These are phyloP conservation scores for Amphiprion ocellaris DNA, from an alignment of 2,113 vertebrate species.

Conservation along the genomic window DNA sequence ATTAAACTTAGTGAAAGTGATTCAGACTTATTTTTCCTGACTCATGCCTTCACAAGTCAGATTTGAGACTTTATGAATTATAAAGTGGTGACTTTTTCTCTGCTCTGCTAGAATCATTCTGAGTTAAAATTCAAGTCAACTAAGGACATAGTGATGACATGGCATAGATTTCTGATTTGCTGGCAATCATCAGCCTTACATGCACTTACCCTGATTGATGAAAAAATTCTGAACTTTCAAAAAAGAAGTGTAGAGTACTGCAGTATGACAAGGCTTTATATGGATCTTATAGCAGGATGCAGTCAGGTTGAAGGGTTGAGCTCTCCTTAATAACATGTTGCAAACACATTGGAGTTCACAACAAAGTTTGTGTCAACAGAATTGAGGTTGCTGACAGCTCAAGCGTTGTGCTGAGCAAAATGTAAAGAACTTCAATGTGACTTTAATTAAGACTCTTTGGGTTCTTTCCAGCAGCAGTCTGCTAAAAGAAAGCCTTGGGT, in stretches of 20 bases:
- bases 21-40: too few relatives aligned
- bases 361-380: constrained; percentile 41
- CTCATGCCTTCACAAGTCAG: too few relatives aligned
- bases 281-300: neutral
- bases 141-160: constrained; percentile 24
- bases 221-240: neutral
- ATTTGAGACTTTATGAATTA: too few relatives aligned
- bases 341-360: constrained; percentile 32
- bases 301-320: neutral
- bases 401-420: constrained; percentile 1
- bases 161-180: constrained; percentile 2
- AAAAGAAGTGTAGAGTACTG: constrained; percentile 1
- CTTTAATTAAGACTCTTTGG: constrained; percentile 58
- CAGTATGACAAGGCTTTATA: neutral
- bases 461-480: constrained; percentile 50
- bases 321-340: constrained; percentile 24
- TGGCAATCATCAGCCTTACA: neutral
- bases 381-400: constrained; percentile 15
- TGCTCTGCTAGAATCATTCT: too few relatives aligned
- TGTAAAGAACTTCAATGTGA: constrained; percentile 39
- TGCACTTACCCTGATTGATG: neutral
- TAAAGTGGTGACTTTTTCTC: too few relatives aligned
- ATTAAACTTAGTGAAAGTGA: neutral
- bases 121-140: neutral
- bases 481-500: constrained; percentile 10